These are phyloP conservation scores for Mugil cephalus DNA, from an alignment of 2,113 vertebrate species.

Conservation along the genomic window DNA sequence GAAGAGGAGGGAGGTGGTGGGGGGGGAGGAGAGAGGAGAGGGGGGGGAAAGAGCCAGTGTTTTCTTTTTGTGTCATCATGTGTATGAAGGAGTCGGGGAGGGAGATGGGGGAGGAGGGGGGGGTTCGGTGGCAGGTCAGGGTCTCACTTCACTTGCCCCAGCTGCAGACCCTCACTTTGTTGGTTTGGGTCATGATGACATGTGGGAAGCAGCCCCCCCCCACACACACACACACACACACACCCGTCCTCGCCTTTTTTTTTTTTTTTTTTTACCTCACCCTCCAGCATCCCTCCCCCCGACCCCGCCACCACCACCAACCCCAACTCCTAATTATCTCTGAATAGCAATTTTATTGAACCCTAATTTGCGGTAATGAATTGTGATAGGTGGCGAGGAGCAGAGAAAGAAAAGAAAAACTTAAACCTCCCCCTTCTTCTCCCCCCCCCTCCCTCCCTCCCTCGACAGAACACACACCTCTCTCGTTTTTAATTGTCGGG, in stretches of 20 bases:
- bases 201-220: constrained; percentile 37
- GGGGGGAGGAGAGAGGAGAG: constrained; percentile 85
- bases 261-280: constrained; percentile 28
- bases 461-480: constrained; percentile 34
- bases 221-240: constrained; percentile 35
- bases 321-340: constrained; percentile 89
- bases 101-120: constrained; percentile 10
- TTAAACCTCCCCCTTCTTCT: background rate
- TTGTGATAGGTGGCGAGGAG: constrained; percentile 85
- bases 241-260: constrained; percentile 32
- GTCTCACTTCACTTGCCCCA: constrained; percentile 85
- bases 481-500: constrained; percentile 57
- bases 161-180: constrained; percentile 82
- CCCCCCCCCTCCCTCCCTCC: background rate
- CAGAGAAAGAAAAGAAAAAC: constrained; percentile 67
- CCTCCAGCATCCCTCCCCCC: background rate
- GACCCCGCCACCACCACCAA: constrained; percentile 68
- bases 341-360: constrained; percentile 92
- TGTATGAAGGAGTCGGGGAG: background rate
- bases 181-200: constrained; percentile 77
- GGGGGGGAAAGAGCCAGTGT: constrained; percentile 6
- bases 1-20: no score
- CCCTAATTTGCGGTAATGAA: constrained; percentile 92
- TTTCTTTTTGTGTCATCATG: constrained; percentile 42
- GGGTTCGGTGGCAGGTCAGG: constrained; percentile 58